phyloP scores from a whole-genome alignment of 2,888 invertebrate genomes.

The Drosophila paranaensis region DNA sequence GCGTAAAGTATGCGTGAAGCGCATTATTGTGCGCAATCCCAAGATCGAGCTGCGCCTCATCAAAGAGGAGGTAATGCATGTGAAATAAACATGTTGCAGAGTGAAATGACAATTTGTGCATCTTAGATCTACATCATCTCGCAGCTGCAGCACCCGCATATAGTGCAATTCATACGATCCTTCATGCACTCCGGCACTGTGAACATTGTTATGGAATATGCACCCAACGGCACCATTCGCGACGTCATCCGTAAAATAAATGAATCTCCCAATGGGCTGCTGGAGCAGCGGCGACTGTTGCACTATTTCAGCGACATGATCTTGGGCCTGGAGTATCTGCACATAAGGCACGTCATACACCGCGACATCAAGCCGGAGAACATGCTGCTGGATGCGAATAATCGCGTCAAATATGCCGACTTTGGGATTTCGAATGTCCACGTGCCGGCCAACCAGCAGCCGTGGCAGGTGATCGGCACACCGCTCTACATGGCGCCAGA shows the following conservation, averaged over 20 bases:
- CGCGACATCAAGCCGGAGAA: constrained; percentile 91
- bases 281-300: constrained; percentile 66
- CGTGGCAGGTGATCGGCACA: constrained; percentile 85
- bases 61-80: constrained; percentile 75
- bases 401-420: constrained; percentile 90
- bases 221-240: constrained; percentile 80
- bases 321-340: constrained; percentile 83
- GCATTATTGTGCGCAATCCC: constrained; percentile 77
- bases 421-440: constrained; percentile 86
- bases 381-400: constrained; percentile 88
- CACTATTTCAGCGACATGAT: constrained; percentile 85
- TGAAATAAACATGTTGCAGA: background rate
- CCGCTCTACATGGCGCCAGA: constrained; percentile 92
- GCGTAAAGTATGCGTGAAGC: constrained; percentile 80
- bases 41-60: constrained; percentile 74
- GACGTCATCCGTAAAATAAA: constrained; percentile 60
- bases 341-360: constrained; percentile 85
- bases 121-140: constrained; percentile 82
- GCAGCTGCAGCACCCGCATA: constrained; percentile 82
- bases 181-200: constrained; percentile 75
- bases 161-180: constrained; percentile 80
- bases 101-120: background rate
- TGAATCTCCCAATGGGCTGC: constrained; percentile 23
- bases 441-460: constrained; percentile 58
- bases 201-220: constrained; percentile 84